phyloP scores from a whole-genome alignment of 2,113 vertebrate genomes.

The Anguilla japonica region DNA sequence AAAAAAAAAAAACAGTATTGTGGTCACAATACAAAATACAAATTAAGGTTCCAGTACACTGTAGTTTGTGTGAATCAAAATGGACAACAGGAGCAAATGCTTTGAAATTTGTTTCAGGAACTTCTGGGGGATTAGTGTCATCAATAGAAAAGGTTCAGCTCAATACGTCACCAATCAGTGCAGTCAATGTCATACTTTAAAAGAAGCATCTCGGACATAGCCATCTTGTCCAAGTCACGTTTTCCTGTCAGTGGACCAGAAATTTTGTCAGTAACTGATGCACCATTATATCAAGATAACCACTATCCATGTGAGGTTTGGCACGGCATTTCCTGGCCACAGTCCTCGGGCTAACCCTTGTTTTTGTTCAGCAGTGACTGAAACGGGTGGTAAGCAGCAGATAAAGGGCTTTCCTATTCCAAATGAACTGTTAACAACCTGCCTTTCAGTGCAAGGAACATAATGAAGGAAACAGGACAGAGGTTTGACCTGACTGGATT shows the following conservation, averaged over 20 bases:
- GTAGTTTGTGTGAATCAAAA: neutral
- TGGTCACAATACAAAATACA: too few species aligned
- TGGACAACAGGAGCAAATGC: neutral
- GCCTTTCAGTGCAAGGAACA: too few species aligned
- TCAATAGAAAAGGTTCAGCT: neutral
- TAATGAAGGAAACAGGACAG: too few species aligned
- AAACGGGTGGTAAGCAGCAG: neutral
- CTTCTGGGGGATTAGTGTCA: neutral
- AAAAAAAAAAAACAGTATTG: too few species aligned
- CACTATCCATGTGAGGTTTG: too few species aligned
- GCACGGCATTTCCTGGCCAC: neutral
- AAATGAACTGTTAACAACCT: neutral
- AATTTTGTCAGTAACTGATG: too few species aligned
- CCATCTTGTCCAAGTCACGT: too few species aligned
- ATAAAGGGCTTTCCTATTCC: neutral
- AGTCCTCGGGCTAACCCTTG: neutral
- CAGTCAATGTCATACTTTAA: neutral
- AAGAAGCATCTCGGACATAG: too few species aligned
- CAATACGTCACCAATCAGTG: neutral
- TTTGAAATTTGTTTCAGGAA: neutral
- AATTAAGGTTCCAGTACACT: too few species aligned
- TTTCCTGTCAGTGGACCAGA: too few species aligned
- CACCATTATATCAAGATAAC: too few species aligned
- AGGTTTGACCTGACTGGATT: too few species aligned
- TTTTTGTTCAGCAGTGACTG: neutral